Percentiles rank a stretch among this genome's conserved stretches.
These are phyloP conservation scores for Fragum fragum DNA, from an alignment of 2,888 invertebrate species.

Conservation along the genomic window DNA sequence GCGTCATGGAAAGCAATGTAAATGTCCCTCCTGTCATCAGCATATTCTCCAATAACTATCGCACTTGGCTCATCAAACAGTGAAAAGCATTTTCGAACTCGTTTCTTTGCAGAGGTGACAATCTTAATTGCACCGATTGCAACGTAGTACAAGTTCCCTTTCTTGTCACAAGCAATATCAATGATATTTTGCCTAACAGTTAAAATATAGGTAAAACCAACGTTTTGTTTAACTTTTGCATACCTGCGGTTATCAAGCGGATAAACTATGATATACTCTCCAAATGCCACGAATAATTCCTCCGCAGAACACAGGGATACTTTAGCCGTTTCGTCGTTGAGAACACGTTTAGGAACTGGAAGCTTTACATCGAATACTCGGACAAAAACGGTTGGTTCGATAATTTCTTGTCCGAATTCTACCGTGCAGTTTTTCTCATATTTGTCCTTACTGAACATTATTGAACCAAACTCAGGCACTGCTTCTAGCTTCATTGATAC, in stretches of 20 bases:
- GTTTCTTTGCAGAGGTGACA: slow-evolving; percentile 37
- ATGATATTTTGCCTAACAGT: slow-evolving; percentile 55
- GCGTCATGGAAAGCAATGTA: slow-evolving; percentile 50
- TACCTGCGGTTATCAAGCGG: slow-evolving; percentile 49
- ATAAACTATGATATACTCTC: slow-evolving; percentile 56
- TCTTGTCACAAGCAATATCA: slow-evolving; percentile 47
- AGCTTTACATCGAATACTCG: slow-evolving; percentile 51
- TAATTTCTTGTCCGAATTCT: slow-evolving; percentile 46
- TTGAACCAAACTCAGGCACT: slow-evolving; percentile 47
- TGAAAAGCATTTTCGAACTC: slow-evolving; percentile 47
- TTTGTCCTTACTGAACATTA: slow-evolving; percentile 27
- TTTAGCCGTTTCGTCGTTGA: slow-evolving; percentile 47
- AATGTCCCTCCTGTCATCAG: neutral
- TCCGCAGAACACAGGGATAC: slow-evolving; percentile 50
- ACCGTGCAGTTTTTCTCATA: slow-evolving; percentile 46
- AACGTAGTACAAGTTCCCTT: slow-evolving; percentile 44
- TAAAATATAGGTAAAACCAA: slow-evolving; percentile 36
- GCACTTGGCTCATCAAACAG: slow-evolving; percentile 40
- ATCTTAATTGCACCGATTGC: slow-evolving; percentile 34
- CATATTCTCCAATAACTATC: slow-evolving; percentile 33
- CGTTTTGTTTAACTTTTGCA: slow-evolving; percentile 38
- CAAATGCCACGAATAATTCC: slow-evolving; percentile 52
- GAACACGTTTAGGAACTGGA: slow-evolving; percentile 45
- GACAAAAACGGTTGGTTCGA: slow-evolving; percentile 42
- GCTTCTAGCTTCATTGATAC: slow-evolving; percentile 40